These are phyloP conservation scores for Luehdorfia chinensis DNA, from an alignment of 1,140 invertebrate genomes.

Conservation along the genomic window DNA sequence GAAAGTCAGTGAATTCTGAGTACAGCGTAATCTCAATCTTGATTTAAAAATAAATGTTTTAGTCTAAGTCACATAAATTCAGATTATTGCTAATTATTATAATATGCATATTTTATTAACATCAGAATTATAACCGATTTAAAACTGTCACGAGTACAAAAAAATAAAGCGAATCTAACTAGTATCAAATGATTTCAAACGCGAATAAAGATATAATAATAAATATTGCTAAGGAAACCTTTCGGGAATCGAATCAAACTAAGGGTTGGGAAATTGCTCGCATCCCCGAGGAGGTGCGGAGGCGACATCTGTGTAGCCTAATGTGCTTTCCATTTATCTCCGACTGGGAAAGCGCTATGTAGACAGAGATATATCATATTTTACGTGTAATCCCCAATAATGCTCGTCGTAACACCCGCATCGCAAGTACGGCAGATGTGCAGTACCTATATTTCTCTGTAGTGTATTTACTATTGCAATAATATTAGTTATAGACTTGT, in stretches of 20 bases:
- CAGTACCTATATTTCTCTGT: too few relatives aligned
- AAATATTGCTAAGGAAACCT: conserved; percentile 67
- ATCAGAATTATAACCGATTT: too few relatives aligned
- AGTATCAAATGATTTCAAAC: conserved; percentile 52
- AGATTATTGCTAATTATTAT: too few relatives aligned
- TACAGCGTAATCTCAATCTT: too few relatives aligned
- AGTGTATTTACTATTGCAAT: too few relatives aligned
- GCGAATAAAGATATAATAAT: conserved; percentile 76
- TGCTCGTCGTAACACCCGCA: too few relatives aligned
- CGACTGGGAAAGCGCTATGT: conserved; percentile 49
- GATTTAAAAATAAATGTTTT: too few relatives aligned
- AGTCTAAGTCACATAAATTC: too few relatives aligned
- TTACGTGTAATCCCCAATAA: conserved; percentile 22
- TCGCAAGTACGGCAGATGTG: too few relatives aligned
- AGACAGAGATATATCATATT: conserved; percentile 49
- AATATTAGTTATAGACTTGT: too few relatives aligned
- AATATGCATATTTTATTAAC: too few relatives aligned
- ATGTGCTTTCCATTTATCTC: conserved; percentile 71
- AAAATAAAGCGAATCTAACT: conserved; percentile 44
- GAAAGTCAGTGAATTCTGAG: too few relatives aligned
- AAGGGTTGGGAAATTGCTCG: conserved; percentile 71
- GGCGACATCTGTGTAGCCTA: conserved; percentile 67
- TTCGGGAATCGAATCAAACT: conserved; percentile 68
- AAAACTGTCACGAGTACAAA: neutral
- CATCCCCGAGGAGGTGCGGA: conserved; percentile 58